Conservation (phyloP, 2,888 invertebrate genomes). For the Unio delphinus region DNA sequence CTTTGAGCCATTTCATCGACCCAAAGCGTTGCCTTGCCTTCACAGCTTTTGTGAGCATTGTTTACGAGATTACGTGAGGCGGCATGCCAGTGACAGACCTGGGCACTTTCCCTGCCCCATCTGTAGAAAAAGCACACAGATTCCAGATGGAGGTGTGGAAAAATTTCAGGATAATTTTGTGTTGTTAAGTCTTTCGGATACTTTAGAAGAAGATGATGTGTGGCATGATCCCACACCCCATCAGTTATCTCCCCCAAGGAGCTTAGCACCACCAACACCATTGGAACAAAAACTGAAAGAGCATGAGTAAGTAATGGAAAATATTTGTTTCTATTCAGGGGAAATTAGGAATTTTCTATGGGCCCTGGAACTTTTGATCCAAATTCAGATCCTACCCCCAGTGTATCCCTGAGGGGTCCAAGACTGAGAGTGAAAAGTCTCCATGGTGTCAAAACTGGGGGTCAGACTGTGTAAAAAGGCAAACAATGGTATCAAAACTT, state of each 20-base stretch:
- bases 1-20: slow-evolving; percentile 57
- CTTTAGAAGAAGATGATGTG: slow-evolving; percentile 52
- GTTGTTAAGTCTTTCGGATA: slow-evolving; percentile 53
- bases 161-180: slow-evolving; percentile 63
- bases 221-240: slow-evolving; percentile 33
- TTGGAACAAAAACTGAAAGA: slow-evolving; percentile 53
- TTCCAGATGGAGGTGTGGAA: slow-evolving; percentile 57
- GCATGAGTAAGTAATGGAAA: slow-evolving; percentile 50
- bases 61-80: slow-evolving; percentile 60
- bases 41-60: slow-evolving; percentile 60
- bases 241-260: slow-evolving; percentile 53
- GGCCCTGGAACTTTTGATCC: no score
- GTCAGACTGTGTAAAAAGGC: no score
- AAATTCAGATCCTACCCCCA: no score
- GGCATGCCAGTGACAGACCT: slow-evolving; percentile 55
- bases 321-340: no score
- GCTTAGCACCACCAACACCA: slow-evolving; percentile 60
- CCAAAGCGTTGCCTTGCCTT: slow-evolving; percentile 63
- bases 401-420: no score
- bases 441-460: no score
- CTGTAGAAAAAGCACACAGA: slow-evolving; percentile 59
- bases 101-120: slow-evolving; percentile 65
- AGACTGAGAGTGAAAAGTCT: no score
- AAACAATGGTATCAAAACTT: no score
- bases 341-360: no score